Evolutionary conservation across 2,113 vertebrate genomes (phyloP).

Genomic region (Pelodiscus sinensis): DNA sequence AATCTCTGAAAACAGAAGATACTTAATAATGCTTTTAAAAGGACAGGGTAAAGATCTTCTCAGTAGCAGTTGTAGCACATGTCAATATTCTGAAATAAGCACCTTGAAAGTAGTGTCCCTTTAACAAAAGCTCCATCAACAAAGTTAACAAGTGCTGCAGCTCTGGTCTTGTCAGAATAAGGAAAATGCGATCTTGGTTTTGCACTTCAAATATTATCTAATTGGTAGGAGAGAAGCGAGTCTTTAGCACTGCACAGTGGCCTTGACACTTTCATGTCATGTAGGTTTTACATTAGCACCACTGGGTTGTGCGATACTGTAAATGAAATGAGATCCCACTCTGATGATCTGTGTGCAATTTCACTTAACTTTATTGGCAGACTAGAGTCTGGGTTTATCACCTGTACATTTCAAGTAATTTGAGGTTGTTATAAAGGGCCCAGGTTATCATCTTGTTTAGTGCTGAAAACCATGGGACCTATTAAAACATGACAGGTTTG

Average conservation of each 20-base stretch:
- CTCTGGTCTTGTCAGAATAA: constrained; percentile 12
- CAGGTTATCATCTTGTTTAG: constrained; percentile 74
- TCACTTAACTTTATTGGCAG: constrained; percentile 76
- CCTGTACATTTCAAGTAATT: constrained; percentile 76
- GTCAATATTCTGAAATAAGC: constrained; percentile 31
- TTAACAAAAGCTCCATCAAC: constrained; percentile 39
- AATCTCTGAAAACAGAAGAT: constrained; percentile 19
- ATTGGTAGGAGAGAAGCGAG: constrained; percentile 74
- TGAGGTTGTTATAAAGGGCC: constrained; percentile 71
- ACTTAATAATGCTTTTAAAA: not conserved
- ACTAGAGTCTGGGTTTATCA: constrained; percentile 69
- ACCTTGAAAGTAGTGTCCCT: constrained; percentile 12
- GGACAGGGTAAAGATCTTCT: constrained; percentile 42
- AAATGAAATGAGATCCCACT: constrained; percentile 80
- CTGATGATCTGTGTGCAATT: constrained; percentile 72
- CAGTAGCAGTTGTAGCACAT: constrained; percentile 30
- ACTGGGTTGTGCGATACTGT: constrained; percentile 70
- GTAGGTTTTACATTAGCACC: constrained; percentile 77
- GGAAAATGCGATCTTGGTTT: constrained; percentile 53
- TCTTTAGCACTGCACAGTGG: constrained; percentile 70
- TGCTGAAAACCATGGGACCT: constrained; percentile 71
- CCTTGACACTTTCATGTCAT: constrained; percentile 72
- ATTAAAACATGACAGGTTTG: constrained; percentile 76
- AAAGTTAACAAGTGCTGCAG: constrained; percentile 41
- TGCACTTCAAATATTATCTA: constrained; percentile 66